Base-by-base conservation (phyloP, 2,113 vertebrate genomes). In the Burhinus oedicnemus region DNA sequence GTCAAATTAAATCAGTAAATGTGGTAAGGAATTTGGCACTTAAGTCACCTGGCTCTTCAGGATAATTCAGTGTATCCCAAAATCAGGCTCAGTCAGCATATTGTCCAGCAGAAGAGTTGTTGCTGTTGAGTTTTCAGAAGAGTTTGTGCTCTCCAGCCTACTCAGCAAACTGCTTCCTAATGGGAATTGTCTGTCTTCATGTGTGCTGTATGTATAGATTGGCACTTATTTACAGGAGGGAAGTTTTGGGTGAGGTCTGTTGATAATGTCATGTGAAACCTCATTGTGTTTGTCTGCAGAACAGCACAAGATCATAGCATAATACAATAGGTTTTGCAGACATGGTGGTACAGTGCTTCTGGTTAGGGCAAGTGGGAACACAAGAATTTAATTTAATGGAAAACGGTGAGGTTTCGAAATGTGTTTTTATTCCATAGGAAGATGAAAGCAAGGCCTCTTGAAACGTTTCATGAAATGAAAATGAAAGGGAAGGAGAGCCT, bases 1-100 rank as follows among this genome's bases (percentile, higher is more conserved):
- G 85, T 96, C 87, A 95, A 95, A 95, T 95, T 94, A 92, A 96
- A 85, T 87, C 55, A 42, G 45, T 74, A 75, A 72, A 72, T 47
- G 49, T 32, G 58, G 70, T 34, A n/a, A 90, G 54, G 65, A 76
- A 64, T 95, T 85, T 89, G 83, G 54, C 36, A 55, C 45, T 89
- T 62, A 60, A 62, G 52, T 92, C 80, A 75, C 49, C 36, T 69
- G 72, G 22, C 52, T 92, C 44, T 93, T 94, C 38, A 57, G 83
- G 54, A 49, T 87, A 82, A 65, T 90, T 91, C 65, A 57, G 21
- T 61, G 42, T 75, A 68, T 92, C 72, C 34, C 65, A 9, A 90
- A 92, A 81, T 68, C 58, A 54, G 52, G 22, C 38, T 84, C 66
- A 79, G 60, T 87, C 89, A 87, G 70, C 81, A 18, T 64, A 12